Base-by-base conservation (phyloP, 2,113 vertebrate species). In the Nannospalax galili region DNA sequence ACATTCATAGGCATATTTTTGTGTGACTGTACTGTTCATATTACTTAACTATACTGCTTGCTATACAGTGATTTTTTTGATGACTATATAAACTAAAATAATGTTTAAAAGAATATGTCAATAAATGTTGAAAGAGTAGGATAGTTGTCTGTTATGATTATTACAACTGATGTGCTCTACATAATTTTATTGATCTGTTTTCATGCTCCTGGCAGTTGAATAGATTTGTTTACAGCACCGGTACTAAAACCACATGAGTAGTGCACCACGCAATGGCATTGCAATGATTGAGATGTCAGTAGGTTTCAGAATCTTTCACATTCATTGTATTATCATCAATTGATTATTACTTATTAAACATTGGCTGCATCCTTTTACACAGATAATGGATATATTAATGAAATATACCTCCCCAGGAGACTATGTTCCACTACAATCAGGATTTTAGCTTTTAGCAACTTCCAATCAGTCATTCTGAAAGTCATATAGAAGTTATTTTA, bases 1-100 rank as follows among this genome's bases (percentile, higher is more conserved):
- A 45, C 7, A 40, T 35, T 5, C 20, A 22, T 92, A 15, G 45
- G 11, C 30, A n/a, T 56, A 10, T 19, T 30, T 26, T 26, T 3
- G 10, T n/a, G 17, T 37, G 12, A 42, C 3, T 20, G 0, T 45
- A 56, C 0, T 69, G 26, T 17, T 16, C 1, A 52, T 1, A 14
- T 19, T 56, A 4, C 16, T 35, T 26, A 87, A n/a, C 28, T 37
- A 69, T 45, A 45, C 5, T 20, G 2, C 48, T 52, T n/a, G n/a
- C 10, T 30, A 6, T 28, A 67, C 12, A 40, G 19, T 67, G 67
- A 77, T 30, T 35, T 12, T 19, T 7, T 78, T 3, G 40, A 60
- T 19, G 26, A 26, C 7, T 74, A 6, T 2, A 6, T 2, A 79
- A 7, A 14, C 5, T 32, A 32, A 93, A 81, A 16, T 37, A 32